Conservation (phyloP, 2,888 invertebrate genomes). For the Allacma fusca region DNA sequence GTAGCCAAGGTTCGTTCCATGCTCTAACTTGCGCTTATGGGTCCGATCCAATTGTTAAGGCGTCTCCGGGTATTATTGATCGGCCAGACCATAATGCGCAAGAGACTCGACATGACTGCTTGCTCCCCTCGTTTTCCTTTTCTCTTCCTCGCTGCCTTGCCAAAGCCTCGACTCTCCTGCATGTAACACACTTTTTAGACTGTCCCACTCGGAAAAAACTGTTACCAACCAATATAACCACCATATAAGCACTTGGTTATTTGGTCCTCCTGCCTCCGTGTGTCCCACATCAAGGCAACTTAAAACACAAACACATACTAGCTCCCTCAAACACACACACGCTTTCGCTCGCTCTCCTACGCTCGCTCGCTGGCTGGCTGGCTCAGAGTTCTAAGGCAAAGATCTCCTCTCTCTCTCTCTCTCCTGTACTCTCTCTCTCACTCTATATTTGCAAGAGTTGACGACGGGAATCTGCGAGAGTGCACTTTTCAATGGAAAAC, state of each 20-base stretch:
- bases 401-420: neutral
- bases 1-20: conserved; percentile 40
- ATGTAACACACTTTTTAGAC: conserved; percentile 44
- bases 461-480: neutral
- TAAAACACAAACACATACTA: conserved; percentile 30
- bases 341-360: neutral
- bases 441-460: conserved; percentile 11
- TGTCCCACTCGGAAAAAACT: conserved; percentile 43
- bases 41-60: conserved; percentile 54
- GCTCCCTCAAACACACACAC: conserved; percentile 6
- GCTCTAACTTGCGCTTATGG: conserved; percentile 46
- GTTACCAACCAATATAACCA: conserved; percentile 44
- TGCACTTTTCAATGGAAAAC: neutral
- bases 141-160: conserved; percentile 13
- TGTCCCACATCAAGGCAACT: conserved; percentile 39
- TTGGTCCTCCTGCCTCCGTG: conserved; percentile 39
- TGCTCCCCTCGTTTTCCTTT: conserved; percentile 29
- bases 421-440: conserved; percentile 10
- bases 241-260: conserved; percentile 42
- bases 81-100: conserved; percentile 52
- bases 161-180: neutral
- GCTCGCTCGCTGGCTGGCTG: neutral
- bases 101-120: conserved; percentile 47
- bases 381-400: neutral
- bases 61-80: conserved; percentile 56